These are phyloP conservation scores for Tyto alba DNA, from an alignment of 2,113 vertebrate species.

Conservation along the genomic window DNA sequence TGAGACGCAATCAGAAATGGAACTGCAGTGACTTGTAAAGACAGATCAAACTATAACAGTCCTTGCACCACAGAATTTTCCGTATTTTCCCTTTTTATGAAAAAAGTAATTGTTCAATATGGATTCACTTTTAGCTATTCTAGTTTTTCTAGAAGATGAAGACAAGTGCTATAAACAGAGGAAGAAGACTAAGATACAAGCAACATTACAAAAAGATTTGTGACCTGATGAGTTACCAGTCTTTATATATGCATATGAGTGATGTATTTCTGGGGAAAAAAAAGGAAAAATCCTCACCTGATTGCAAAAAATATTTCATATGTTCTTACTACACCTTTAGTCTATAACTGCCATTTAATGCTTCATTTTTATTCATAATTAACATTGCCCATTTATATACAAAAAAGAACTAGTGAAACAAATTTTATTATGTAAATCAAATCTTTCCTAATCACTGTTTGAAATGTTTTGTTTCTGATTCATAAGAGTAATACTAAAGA, in stretches of 20 bases:
- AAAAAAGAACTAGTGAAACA: background rate
- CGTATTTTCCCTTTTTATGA: background rate
- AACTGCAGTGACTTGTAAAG: background rate
- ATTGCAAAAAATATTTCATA: background rate
- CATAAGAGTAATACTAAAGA: background rate
- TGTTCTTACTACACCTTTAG: background rate
- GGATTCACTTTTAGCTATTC: background rate
- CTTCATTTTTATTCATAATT: background rate
- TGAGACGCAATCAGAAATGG: background rate
- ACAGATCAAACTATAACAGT: background rate
- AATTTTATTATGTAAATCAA: background rate
- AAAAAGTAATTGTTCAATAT: background rate
- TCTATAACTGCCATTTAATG: background rate
- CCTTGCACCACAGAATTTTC: background rate
- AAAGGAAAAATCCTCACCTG: accelerated
- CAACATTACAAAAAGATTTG: background rate
- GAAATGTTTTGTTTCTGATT: background rate
- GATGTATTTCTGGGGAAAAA: background rate
- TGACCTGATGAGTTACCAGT: background rate
- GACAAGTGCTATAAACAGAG: background rate
- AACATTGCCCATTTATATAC: background rate
- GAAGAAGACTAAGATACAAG: background rate
- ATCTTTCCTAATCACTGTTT: background rate
- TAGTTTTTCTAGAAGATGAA: background rate
- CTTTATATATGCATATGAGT: background rate